Base-by-base conservation (phyloP, 2,113 vertebrate species). In the Leucoraja erinaceus region DNA sequence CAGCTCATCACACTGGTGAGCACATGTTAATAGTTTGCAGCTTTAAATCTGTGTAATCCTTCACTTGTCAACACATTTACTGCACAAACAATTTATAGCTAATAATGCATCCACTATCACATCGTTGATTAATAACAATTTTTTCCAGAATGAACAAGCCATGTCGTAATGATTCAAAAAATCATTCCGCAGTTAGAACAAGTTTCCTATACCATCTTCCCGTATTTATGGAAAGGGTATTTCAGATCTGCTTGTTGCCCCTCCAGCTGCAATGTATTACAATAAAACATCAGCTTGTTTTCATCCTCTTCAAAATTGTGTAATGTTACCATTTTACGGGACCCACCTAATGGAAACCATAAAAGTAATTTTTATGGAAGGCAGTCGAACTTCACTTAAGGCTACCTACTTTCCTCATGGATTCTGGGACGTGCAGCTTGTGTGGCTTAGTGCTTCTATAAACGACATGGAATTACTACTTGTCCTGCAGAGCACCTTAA, bases 211-310 rank as follows among this genome's bases (percentile, higher is more conserved):
- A 72, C 68, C 90, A 91, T 72, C 33, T 74, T 38, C 25, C 38
- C 11, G 90, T 54, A 70, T 74, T 91, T 72, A 91, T 72, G 33
- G 90, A 74, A 91, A 91, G 33, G 38, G 33, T 47, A 72, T 70
- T 72, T 91, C 31, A 72, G 68, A 20, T 91, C 66, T 74, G 66
- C 68, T 72, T 70, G 38, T 91, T 72, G 90, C 90, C 68, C 72
- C 68, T 72, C 22, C 90, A 91, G 90, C 90, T 91, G 90, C 90
- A 72, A 91, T 72, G 47, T 91, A 91, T 91, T 91, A 91, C 33
- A 91, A 68, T 72, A 54, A 91, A 72, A 38, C 33, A 74, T 91
- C 90, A 91, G 20, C 90, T 91, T 91, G 68, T 74, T 91, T 91
- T 91, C 68, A 70, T 91, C 90, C 66, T 91, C 90, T 72, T 91